Percentiles rank a stretch among this genome's conserved stretches.
Evolutionary conservation across 2,797 vertebrate genomes (phyloP).

Genomic region (Agapornis canus): DNA sequence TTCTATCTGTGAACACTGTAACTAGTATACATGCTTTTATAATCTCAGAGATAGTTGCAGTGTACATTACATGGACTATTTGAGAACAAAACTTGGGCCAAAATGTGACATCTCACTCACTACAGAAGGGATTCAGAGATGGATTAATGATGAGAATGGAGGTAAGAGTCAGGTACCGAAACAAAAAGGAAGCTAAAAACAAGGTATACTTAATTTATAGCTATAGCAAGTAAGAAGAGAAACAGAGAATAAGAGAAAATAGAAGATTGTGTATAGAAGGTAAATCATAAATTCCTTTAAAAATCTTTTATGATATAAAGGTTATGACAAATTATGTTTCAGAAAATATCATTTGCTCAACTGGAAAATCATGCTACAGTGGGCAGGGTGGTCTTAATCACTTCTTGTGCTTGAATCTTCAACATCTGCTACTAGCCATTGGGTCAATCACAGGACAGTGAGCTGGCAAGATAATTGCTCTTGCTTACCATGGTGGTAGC

Average conservation of each 20-base stretch:
- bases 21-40: not conserved
- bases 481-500: not conserved
- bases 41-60: not conserved
- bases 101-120: not conserved
- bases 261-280: not conserved
- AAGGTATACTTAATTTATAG: not conserved
- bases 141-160: not conserved
- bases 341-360: not conserved
- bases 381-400: not conserved
- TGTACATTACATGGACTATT: not conserved
- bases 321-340: not conserved
- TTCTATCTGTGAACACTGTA: not conserved
- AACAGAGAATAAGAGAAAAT: not conserved
- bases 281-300: not conserved
- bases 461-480: not conserved
- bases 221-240: not conserved
- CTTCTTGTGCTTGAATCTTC: not conserved
- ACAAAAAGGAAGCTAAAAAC: not conserved
- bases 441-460: not conserved
- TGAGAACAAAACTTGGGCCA: not conserved
- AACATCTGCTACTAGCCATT: not conserved
- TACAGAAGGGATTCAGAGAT: not conserved
- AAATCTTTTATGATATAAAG: not conserved
- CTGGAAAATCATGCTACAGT: not conserved
- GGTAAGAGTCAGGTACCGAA: not conserved